Percentiles rank a stretch among this genome's conserved stretches.
These are phyloP conservation scores for Hippopotamyrus pictus DNA, from an alignment of 2,797 vertebrate genomes.

Conservation along the genomic window DNA sequence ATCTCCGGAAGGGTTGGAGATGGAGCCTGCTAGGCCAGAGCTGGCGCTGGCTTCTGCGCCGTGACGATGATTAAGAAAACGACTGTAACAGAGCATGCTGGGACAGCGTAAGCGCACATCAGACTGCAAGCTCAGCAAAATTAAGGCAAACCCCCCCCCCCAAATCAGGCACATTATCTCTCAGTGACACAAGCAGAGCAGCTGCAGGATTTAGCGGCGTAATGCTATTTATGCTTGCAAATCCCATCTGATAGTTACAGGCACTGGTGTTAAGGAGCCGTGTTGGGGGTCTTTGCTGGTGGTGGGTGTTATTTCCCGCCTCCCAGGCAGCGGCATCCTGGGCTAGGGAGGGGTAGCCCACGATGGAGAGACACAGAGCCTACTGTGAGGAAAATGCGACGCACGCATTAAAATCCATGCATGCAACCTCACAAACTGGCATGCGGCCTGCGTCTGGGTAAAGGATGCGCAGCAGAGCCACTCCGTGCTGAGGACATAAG, in stretches of 20 bases:
- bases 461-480: neutral
- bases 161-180: neutral
- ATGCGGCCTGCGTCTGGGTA: neutral
- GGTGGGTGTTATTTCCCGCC: conserved; percentile 23
- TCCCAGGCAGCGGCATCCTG: conserved; percentile 15
- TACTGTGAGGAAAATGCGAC: neutral
- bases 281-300: conserved; percentile 36
- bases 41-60: neutral
- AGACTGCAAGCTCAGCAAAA: conserved; percentile 21
- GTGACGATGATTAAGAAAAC: neutral
- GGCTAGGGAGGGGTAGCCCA: conserved; percentile 14
- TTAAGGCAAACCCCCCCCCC: neutral
- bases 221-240: conserved; percentile 46
- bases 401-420: neutral
- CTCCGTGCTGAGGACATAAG: neutral
- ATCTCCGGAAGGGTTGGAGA: neutral
- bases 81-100: neutral
- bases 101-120: conserved; percentile 2
- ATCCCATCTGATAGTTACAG: conserved; percentile 40
- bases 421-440: neutral
- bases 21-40: neutral
- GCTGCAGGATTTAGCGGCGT: conserved; percentile 35
- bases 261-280: conserved; percentile 32
- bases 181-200: conserved; percentile 25
- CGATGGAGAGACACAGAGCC: neutral